Conservation (phyloP, 1,140 invertebrate species). For the Orius laevigatus region DNA sequence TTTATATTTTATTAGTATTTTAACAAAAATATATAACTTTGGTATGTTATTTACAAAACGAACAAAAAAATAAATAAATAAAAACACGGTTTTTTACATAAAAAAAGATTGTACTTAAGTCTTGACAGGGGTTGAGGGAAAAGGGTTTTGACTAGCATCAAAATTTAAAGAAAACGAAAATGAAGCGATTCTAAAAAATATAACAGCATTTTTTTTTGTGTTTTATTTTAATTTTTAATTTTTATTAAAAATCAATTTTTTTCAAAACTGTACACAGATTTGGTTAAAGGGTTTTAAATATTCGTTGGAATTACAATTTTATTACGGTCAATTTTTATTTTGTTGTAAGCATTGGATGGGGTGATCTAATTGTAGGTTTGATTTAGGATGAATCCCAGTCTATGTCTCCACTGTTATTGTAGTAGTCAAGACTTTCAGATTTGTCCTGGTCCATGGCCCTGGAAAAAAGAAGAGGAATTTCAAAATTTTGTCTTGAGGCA, state of each 20-base stretch:
- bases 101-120: conserved; percentile 4
- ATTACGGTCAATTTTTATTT: background rate
- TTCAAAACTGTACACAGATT: background rate
- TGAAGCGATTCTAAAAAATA: no score
- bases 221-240: background rate
- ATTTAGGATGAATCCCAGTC: conserved; percentile 11
- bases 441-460: conserved; percentile 5
- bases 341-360: background rate
- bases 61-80: conserved; percentile 7
- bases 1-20: conserved; percentile 10
- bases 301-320: background rate
- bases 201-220: background rate
- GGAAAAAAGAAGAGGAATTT: background rate
- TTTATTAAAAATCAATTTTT: background rate
- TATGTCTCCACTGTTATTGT: conserved; percentile 11
- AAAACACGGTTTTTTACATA: conserved; percentile 2
- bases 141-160: background rate
- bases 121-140: background rate
- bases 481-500: no score
- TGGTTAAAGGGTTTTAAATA: background rate
- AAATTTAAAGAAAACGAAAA: background rate
- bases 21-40: conserved; percentile 17
- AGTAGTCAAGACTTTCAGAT: conserved; percentile 8
- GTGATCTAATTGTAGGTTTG: no score
- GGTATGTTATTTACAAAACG: conserved; percentile 11